Evolutionary conservation across 2,888 invertebrate species (phyloP).

Genomic region (Criorhina ranunculi): DNA sequence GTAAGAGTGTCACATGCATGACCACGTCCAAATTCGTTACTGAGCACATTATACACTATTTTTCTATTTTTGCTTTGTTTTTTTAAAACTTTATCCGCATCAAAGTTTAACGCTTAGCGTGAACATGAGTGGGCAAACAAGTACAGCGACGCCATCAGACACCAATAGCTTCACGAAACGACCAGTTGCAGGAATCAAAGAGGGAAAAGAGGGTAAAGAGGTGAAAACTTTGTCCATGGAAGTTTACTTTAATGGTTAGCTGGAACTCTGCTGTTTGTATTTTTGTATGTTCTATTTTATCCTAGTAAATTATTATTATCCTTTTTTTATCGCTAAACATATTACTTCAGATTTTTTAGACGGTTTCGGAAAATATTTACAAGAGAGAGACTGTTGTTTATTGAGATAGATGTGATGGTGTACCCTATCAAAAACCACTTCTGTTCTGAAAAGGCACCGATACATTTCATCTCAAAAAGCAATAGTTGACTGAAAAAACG

Average conservation of each 20-base stretch:
- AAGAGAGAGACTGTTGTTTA: neutral
- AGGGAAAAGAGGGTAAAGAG: constrained; percentile 46
- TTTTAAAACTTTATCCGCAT: constrained; percentile 48
- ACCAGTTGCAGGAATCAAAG: constrained; percentile 62
- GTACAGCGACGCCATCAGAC: constrained; percentile 31
- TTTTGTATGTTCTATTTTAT: constrained; percentile 26
- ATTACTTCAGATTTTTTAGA: constrained; percentile 7
- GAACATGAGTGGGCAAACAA: constrained; percentile 51
- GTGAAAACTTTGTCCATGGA: constrained; percentile 65
- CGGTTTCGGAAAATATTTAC: neutral
- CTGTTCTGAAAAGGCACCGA: no score
- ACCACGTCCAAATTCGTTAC: constrained; percentile 55
- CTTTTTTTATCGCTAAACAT: constrained; percentile 2
- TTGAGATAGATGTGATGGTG: neutral
- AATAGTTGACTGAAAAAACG: no score
- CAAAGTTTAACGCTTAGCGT: constrained; percentile 53
- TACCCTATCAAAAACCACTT: constrained; percentile 10
- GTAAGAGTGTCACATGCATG: constrained; percentile 60
- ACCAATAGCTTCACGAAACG: constrained; percentile 50
- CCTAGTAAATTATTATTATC: constrained; percentile 42
- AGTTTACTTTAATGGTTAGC: constrained; percentile 52
- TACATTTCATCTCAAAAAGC: no score
- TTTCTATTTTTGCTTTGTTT: neutral
- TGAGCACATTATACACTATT: constrained; percentile 44
- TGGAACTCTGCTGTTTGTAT: constrained; percentile 20